A percentile compares a stretch with the other conserved stretches of the same genome.
Evolutionary conservation across 2,797 vertebrate genomes (phyloP).

Genomic region (Xenopus petersii): DNA sequence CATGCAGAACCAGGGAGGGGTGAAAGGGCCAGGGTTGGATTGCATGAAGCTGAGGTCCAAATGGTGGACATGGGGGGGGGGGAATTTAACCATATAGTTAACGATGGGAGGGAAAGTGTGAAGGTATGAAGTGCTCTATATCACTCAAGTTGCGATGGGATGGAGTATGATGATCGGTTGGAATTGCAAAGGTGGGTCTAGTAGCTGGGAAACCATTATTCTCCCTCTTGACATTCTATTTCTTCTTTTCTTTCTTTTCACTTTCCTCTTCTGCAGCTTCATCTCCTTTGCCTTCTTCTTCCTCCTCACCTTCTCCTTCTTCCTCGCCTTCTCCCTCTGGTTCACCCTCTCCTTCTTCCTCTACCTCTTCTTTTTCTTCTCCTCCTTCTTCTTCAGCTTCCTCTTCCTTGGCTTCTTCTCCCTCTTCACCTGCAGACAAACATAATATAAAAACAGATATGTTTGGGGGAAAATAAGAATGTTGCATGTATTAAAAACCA

Average conservation of each 20-base stretch:
- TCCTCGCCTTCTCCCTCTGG: not conserved
- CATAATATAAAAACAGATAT: not conserved
- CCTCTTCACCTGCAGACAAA: constrained; percentile 26
- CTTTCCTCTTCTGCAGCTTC: constrained; percentile 18
- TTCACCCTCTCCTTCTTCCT: constrained; percentile 1
- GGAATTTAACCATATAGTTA: constrained; percentile 10
- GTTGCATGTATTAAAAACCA: too few species aligned
- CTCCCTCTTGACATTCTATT: not conserved
- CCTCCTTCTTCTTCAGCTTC: constrained; percentile 7
- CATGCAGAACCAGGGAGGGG: constrained; percentile 28
- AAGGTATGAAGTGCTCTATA: too few species aligned
- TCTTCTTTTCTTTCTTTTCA: constrained; percentile 24
- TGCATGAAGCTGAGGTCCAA: constrained; percentile 4
- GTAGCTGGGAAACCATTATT: constrained; percentile 19
- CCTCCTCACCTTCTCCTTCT: constrained; percentile 4
- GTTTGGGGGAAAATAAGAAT: too few species aligned
- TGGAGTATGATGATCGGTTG: not conserved
- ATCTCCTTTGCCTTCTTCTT: not conserved
- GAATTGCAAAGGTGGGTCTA: not conserved
- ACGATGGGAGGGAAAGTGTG: not conserved
- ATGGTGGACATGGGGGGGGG: not conserved
- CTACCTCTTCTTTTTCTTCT: constrained; percentile 1
- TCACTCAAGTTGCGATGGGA: too few species aligned
- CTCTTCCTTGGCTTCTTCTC: constrained; percentile 13
- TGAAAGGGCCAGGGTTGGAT: constrained; percentile 3